Evolutionary conservation across 2,797 vertebrate genomes (phyloP), one percentile per base, ranked within the genome.

Genomic region (Danionella dracula): DNA sequence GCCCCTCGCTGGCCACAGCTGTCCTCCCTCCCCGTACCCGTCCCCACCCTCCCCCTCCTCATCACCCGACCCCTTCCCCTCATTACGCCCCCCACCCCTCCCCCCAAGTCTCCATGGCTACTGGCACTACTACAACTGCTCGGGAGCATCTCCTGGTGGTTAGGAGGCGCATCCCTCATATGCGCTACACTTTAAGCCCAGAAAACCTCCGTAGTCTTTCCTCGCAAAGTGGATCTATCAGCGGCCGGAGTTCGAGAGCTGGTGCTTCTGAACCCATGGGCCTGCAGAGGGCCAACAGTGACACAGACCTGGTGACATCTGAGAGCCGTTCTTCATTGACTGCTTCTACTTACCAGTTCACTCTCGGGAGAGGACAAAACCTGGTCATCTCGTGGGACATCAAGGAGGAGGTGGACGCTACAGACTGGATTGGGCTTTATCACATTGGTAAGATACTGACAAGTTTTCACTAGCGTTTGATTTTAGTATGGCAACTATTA

Each of bases 381-480:
- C 91, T 98, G 77, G 92, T 98, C 16, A 98, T 98, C 83, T 96
- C 92, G 81, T 98, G 96, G 96, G 95, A 98, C 86, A 98, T 98
- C 81, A 98, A 98, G 74, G 95, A 98, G 85, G 96, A 98, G 82
- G 96, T 98, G 68, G 95, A 98, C 46, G 95, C 96, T 9, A 98
- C 94, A 0, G 96, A 98, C 78, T 98, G 96, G 96, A 98, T 98
- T 49, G 96, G 96, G 62, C 89, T 98, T 12, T 98, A 97, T 82
- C 94, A 97, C 73, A 98, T 98, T 40, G 96, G 95, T 98, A 85
- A 93, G 93, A 68, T 27, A 27, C 6, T 27, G 23, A 6, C 6
- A 6, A 27, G 6, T 6, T 27, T 27, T 27, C 3, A 27, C 3
- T 3, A 6, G 23, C 6, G 23, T 27, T 27, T 27, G 23, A 27